Conservation (phyloP, 2,888 invertebrate species). For the Aromia moschata region DNA sequence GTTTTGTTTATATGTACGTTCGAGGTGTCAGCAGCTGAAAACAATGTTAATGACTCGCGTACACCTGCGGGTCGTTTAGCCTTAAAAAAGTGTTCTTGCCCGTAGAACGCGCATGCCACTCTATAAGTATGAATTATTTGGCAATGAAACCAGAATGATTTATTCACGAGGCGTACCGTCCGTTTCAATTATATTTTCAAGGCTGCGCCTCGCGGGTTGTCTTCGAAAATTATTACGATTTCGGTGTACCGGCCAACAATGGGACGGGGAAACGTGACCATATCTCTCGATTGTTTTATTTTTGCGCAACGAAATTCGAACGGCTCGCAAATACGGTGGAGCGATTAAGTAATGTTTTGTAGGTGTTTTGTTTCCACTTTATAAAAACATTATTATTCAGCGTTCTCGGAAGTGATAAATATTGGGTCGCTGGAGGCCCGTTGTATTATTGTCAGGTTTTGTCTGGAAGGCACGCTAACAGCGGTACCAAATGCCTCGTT, state of each 20-base stretch:
- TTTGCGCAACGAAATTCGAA: not conserved
- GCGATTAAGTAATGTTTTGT: not conserved
- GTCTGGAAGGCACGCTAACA: too few species aligned
- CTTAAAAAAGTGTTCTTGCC: too few species aligned
- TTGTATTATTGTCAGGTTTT: too few species aligned
- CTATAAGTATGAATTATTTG: slow-evolving; percentile 5
- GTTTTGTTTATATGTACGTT: not conserved
- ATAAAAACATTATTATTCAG: not conserved
- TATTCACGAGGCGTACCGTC: slow-evolving; percentile 23
- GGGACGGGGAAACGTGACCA: not conserved
- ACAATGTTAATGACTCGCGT: not conserved
- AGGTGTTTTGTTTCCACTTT: not conserved
- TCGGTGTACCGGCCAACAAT: not conserved
- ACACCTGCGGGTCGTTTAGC: not conserved
- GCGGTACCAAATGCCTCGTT: too few species aligned
- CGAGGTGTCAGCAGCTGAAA: not conserved
- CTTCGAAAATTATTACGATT: not conserved
- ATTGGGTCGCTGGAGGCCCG: not conserved
- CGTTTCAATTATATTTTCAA: slow-evolving; percentile 22
- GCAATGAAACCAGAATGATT: slow-evolving; percentile 22
- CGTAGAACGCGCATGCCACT: not conserved
- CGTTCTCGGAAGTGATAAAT: not conserved
- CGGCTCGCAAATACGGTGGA: not conserved
- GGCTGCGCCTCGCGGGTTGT: slow-evolving; percentile 7
- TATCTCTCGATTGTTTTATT: not conserved